Percentiles rank a stretch among this genome's conserved stretches.
Evolutionary conservation across 2,797 vertebrate genomes (phyloP).

Genomic region (Lepus townsendii): DNA sequence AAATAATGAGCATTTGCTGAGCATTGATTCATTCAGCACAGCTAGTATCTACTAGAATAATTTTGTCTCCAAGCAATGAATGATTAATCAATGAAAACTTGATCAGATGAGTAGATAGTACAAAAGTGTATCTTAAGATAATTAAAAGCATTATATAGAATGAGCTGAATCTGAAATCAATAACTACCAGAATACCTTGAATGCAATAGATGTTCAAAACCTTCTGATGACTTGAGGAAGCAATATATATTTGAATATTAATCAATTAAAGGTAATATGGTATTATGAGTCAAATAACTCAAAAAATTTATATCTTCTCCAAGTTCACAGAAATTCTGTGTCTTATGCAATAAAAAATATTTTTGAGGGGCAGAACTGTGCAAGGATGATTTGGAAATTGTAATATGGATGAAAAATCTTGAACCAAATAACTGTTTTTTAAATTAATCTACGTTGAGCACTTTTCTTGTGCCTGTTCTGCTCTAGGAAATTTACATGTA

Average conservation of each 20-base stretch:
- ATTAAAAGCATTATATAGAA: background rate
- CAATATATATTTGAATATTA: background rate
- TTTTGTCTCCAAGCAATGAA: background rate
- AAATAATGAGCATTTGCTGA: background rate
- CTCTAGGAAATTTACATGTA: background rate
- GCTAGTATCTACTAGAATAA: background rate
- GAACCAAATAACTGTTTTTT: constrained; percentile 29
- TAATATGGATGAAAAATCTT: background rate
- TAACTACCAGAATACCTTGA: background rate
- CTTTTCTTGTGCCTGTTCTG: background rate
- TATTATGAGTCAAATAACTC: constrained; percentile 3
- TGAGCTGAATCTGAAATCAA: background rate
- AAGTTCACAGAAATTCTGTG: background rate
- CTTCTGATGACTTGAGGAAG: background rate
- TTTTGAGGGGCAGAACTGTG: background rate
- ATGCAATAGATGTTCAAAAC: background rate
- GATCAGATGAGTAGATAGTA: background rate
- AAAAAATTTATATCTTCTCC: constrained; percentile 2
- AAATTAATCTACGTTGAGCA: background rate
- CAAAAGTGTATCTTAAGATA: too few relatives aligned
- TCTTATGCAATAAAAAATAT: background rate
- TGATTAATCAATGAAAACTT: background rate
- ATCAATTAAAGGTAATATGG: background rate
- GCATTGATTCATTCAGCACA: background rate
- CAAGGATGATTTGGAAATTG: background rate